These are phyloP conservation scores for Rattus rattus DNA, from an alignment of 2,113 vertebrate species.

Conservation along the genomic window DNA sequence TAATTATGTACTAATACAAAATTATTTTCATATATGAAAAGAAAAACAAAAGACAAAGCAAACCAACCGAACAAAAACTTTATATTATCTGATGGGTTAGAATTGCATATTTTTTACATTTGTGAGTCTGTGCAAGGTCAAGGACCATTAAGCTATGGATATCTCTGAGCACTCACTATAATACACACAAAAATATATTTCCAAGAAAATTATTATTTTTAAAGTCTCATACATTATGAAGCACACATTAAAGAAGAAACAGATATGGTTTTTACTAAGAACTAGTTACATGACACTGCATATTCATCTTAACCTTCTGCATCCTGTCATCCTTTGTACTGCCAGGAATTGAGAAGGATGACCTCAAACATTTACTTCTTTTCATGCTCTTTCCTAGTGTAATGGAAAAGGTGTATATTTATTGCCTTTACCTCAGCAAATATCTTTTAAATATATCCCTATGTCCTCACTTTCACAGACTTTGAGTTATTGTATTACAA, in stretches of 20 bases:
- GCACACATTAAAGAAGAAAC: neutral
- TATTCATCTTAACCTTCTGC: conserved; percentile 9
- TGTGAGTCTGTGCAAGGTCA: neutral
- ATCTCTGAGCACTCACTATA: neutral
- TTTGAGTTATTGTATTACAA: neutral
- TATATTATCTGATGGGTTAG: neutral
- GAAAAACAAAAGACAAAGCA: neutral
- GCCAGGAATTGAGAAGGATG: neutral
- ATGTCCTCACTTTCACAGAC: neutral
- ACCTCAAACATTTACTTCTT: neutral
- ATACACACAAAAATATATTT: conserved; percentile 33
- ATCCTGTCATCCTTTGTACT: neutral
- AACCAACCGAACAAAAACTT: neutral
- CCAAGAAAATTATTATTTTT: neutral
- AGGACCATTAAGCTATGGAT: neutral
- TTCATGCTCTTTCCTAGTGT: neutral
- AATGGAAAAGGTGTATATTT: neutral
- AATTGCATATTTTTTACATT: conserved; percentile 28
- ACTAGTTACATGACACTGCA: neutral
- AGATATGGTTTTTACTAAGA: neutral
- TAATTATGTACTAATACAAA: too few relatives aligned
- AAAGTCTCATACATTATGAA: neutral
- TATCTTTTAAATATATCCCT: neutral
- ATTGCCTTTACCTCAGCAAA: neutral
- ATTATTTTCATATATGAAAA: neutral